These are phyloP conservation scores for Sanderia malayensis DNA, from an alignment of 30 jellyfish, hydroid and myxozoan genomes.

Conservation along the genomic window DNA sequence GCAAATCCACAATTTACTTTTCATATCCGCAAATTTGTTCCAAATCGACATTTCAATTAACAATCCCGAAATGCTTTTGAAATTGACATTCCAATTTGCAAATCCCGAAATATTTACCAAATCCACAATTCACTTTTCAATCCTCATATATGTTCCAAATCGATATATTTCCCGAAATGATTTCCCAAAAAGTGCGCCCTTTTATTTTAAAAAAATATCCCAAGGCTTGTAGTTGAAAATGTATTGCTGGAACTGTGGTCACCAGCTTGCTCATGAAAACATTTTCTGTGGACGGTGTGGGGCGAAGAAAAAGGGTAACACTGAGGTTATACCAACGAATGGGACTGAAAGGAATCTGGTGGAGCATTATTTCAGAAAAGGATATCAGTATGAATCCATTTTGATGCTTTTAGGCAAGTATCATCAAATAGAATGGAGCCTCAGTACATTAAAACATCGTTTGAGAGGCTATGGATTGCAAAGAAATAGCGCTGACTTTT, in stretches of 20 bases:
- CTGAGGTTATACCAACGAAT: neutral
- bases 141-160: neutral
- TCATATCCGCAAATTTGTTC: neutral
- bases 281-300: conserved; percentile 12
- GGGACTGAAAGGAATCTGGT: conserved; percentile 13
- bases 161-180: neutral
- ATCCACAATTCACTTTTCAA: neutral
- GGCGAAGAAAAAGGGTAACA: neutral
- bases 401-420: neutral
- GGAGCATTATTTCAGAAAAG: conserved; percentile 6
- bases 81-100: neutral
- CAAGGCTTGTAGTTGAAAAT: neutral
- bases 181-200: conserved; percentile 1
- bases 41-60: neutral
- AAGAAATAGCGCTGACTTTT: neutral
- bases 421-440: conserved; percentile 1
- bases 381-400: conserved; percentile 8
- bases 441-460: conserved; percentile 6
- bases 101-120: neutral
- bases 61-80: neutral
- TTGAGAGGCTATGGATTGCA: neutral
- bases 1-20: neutral
- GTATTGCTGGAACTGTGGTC: conserved; percentile 17
- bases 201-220: neutral
- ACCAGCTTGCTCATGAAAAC: neutral